These are phyloP conservation scores for Tychaedon coryphoeus DNA, from an alignment of 2,113 vertebrate species.

Conservation along the genomic window DNA sequence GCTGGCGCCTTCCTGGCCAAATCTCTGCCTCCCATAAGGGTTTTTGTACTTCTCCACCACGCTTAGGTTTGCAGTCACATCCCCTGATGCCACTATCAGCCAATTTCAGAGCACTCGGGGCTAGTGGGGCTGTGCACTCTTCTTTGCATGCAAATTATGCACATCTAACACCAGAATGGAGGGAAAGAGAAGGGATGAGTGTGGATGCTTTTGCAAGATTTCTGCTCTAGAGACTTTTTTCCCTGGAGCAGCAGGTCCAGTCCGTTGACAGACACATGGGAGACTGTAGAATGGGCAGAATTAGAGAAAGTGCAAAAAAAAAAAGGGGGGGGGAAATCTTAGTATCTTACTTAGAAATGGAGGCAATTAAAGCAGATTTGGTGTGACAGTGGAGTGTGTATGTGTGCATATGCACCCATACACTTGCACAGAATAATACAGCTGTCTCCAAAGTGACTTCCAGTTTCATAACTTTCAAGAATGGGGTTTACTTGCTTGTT, in stretches of 20 bases:
- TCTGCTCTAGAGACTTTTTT: background rate
- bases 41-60: background rate
- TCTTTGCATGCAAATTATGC: conserved; percentile 7
- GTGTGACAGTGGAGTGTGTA: background rate
- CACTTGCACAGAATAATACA: background rate
- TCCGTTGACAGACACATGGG: background rate
- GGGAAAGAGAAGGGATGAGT: background rate
- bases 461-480: background rate
- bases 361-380: background rate
- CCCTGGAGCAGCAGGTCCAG: background rate
- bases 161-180: background rate
- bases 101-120: background rate
- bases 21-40: background rate
- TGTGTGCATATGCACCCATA: accelerated
- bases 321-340: background rate
- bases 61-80: background rate
- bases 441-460: background rate
- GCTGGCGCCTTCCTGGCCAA: background rate
- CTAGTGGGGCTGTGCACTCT: background rate
- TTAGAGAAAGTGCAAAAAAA: background rate
- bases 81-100: background rate
- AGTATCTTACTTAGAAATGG: background rate
- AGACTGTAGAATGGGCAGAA: background rate
- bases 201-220: background rate
- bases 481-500: no score